Evolutionary conservation across 2,888 invertebrate species (phyloP).

Genomic region (Agriopis aurantiaria): DNA sequence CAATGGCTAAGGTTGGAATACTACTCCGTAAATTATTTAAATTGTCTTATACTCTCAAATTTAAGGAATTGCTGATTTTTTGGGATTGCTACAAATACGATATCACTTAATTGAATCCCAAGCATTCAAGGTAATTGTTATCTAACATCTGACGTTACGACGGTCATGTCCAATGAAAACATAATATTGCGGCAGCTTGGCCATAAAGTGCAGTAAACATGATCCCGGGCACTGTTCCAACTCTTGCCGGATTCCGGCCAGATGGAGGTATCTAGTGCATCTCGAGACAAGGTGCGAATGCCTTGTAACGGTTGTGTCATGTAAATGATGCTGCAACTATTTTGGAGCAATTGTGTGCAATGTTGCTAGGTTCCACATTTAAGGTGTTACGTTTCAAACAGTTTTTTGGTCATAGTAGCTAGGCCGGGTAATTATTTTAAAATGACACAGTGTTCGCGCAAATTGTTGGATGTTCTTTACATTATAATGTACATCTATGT

Average conservation of each 20-base stretch:
- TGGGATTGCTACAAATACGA: background rate
- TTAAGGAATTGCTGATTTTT: background rate
- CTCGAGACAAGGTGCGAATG: conserved; percentile 11
- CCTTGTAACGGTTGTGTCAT: conserved; percentile 13
- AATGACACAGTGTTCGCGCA: no score
- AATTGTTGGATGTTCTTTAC: no score
- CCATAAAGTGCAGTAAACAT: conserved; percentile 37
- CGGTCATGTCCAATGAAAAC: conserved; percentile 22
- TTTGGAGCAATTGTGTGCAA: no score
- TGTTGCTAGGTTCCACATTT: no score
- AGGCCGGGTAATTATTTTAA: no score
- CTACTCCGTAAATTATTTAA: no score
- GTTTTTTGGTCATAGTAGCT: no score
- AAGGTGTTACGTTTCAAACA: no score
- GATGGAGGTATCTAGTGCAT: conserved; percentile 15
- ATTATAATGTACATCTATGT: no score
- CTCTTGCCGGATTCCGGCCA: conserved; percentile 5
- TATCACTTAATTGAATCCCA: background rate
- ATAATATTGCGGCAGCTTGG: conserved; percentile 26
- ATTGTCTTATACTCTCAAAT: no score
- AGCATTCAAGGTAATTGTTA: background rate
- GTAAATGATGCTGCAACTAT: background rate
- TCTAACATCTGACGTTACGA: conserved; percentile 6
- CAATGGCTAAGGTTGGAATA: no score
- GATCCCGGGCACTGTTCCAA: conserved; percentile 35